Evolutionary conservation across 1,140 invertebrate genomes (phyloP), one percentile per base, ranked within the genome.

Genomic region (Calosoma granatense): DNA sequence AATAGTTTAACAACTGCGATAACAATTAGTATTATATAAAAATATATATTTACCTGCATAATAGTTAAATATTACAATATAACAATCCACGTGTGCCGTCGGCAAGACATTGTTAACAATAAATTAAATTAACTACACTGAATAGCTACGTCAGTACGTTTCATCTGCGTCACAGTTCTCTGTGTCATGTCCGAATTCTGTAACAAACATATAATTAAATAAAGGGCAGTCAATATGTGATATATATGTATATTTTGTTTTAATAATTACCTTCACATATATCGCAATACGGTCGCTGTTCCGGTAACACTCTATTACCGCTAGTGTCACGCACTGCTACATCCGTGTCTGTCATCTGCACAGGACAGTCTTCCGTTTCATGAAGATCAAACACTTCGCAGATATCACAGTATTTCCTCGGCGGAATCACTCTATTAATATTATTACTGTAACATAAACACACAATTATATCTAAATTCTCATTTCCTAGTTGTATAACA

Each of bases 301-400:
- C 70, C 56, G 75, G 72, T 53, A 78, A 63, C 67, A 76, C 64
- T 61, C 72, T 78, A 22, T 62, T 70, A 56, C 55, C 68, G 22
- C 56, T 67, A 63, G 73, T 76, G 53, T 66, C 70, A 58, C 70
- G 72, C 59, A 62, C 66, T 21, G 67, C 62, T 14, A 71, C 65
- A 55, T 56, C 55, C 63, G 62, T 64, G 54, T 83, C 82, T 56
- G 80, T 81, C 6, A 81, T 81, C 74, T 97, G 94, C 15, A 82
- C 76, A 15, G 94, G 94, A 76, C 95, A 98, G 72, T 98, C 95
- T 71, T 97, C 93, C 0, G 95, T 98, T 69, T 98, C 94, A 68
- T 98, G 96, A 56, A 85, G 74, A 76, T 98, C 95, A 78, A 98
- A 98, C 67, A 85, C 79, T 75, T 98, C 95, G 74, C 95, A 98